These are phyloP conservation scores for Eutrigla gurnardus DNA, from an alignment of 2,797 vertebrate genomes.

Conservation along the genomic window DNA sequence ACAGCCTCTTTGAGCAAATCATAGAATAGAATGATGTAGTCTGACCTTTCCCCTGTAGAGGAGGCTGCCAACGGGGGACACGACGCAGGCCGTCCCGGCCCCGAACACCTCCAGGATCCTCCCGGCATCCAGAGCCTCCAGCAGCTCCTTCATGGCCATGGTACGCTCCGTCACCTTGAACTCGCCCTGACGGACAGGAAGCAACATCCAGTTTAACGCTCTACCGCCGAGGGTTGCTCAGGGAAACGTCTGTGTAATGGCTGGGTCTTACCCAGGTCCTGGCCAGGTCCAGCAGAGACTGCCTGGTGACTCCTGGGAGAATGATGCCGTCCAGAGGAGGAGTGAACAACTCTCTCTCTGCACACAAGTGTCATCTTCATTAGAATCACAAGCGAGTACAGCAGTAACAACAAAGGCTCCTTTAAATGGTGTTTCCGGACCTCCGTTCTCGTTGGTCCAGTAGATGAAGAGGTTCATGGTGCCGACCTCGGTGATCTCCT, in stretches of 20 bases:
- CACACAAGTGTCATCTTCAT: slow-evolving; percentile 6
- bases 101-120: slow-evolving; percentile 90
- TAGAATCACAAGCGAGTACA: background rate
- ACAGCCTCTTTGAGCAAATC: background rate
- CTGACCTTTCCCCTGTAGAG: slow-evolving; percentile 87
- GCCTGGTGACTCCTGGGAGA: slow-evolving; percentile 90
- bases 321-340: slow-evolving; percentile 91
- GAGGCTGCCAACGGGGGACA: slow-evolving; percentile 90
- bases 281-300: slow-evolving; percentile 91
- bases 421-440: slow-evolving; percentile 62
- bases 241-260: background rate
- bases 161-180: slow-evolving; percentile 88
- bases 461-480: slow-evolving; percentile 96
- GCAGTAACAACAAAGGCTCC: too few relatives aligned
- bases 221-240: background rate
- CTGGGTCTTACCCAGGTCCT: slow-evolving; percentile 84
- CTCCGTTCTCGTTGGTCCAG: slow-evolving; percentile 89
- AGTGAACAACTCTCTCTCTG: slow-evolving; percentile 89
- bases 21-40: background rate
- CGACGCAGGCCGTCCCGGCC: slow-evolving; percentile 91
- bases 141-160: slow-evolving; percentile 84
- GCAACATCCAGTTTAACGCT: background rate
- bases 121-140: slow-evolving; percentile 81
- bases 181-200: slow-evolving; percentile 79
- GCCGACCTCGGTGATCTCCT: slow-evolving; percentile 92